Evolutionary conservation across 2,113 vertebrate genomes (phyloP).

Genomic region (Gallinago undulata): DNA sequence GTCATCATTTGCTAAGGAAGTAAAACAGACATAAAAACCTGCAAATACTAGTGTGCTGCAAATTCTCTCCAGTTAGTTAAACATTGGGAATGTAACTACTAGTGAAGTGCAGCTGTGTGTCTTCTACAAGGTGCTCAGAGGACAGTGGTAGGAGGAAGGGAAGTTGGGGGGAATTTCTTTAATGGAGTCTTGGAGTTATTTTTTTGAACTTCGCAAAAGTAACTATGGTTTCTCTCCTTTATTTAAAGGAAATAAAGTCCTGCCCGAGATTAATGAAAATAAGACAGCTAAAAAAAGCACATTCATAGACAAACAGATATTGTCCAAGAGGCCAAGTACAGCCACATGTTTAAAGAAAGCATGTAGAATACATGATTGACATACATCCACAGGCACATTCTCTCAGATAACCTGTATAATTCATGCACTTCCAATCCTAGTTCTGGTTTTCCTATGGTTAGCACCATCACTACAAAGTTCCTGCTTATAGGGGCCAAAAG

Average conservation of each 20-base stretch:
- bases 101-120: neutral
- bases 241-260: neutral
- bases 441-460: neutral
- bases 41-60: neutral
- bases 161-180: neutral
- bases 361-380: fast-evolving
- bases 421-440: neutral
- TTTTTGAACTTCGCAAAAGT: neutral
- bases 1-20: neutral
- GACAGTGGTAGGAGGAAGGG: neutral
- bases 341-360: neutral
- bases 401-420: neutral
- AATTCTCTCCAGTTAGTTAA: neutral
- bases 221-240: neutral
- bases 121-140: neutral
- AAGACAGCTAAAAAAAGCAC: neutral
- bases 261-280: neutral
- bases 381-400: neutral
- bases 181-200: neutral
- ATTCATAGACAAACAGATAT: neutral
- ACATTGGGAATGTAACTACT: neutral
- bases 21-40: neutral
- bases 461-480: neutral
- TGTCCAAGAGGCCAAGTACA: neutral
- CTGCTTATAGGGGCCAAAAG: neutral